A percentile compares a stretch with the other conserved stretches of the same genome.
These are phyloP conservation scores for Drosophila picticornis DNA, from an alignment of 2,888 invertebrate genomes.

Conservation along the genomic window DNA sequence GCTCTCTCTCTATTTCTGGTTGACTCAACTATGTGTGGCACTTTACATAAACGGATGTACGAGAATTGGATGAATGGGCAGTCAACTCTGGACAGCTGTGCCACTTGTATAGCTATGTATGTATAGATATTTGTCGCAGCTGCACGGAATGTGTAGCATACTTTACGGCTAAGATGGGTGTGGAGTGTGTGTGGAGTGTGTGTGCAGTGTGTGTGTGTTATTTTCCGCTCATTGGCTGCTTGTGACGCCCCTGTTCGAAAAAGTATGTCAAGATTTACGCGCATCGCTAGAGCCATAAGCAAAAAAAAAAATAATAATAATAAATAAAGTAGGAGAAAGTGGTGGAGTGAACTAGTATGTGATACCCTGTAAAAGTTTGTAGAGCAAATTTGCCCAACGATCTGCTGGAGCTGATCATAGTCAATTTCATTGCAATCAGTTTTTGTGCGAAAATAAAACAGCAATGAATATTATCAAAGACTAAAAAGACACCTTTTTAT, in stretches of 20 bases:
- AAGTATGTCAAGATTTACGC: conserved; percentile 80
- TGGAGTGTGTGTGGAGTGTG: conserved; percentile 4
- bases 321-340: conserved; percentile 4
- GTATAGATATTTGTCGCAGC: conserved; percentile 31
- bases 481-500: not conserved
- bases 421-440: not conserved
- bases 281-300: conserved; percentile 73
- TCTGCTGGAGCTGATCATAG: not conserved
- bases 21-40: conserved; percentile 49
- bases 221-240: conserved; percentile 30
- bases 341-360: conserved; percentile 3
- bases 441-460: not conserved
- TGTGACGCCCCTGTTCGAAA: conserved; percentile 35
- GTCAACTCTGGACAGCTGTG: conserved; percentile 60
- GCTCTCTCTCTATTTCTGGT: not conserved
- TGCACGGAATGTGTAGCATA: conserved; percentile 56
- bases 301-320: conserved; percentile 41
- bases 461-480: not conserved
- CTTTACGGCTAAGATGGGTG: conserved; percentile 46
- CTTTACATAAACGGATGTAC: conserved; percentile 61
- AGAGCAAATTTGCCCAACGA: not conserved
- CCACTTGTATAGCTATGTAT: conserved; percentile 50
- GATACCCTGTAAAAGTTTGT: conserved; percentile 31
- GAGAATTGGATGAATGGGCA: conserved; percentile 56
- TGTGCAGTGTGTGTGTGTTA: not conserved